Conservation (phyloP, 2,797 vertebrate genomes). For the Limnodromus scolopaceus region DNA sequence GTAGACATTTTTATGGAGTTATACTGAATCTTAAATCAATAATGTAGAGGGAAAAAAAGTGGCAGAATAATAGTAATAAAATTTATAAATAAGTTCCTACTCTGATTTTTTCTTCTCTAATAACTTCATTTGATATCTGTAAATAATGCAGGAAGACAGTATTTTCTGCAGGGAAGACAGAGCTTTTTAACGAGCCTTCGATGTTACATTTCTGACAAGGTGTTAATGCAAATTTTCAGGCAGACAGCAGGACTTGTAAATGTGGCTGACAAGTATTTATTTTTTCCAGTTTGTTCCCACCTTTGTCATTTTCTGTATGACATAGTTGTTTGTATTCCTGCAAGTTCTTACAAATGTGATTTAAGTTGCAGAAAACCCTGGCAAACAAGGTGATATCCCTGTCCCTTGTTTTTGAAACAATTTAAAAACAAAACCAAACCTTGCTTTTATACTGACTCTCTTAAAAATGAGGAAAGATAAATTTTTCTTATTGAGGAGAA, state of each 20-base stretch:
- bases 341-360: not conserved
- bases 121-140: not conserved
- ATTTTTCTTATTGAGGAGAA: not conserved
- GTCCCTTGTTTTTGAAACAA: not conserved
- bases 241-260: not conserved
- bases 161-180: not conserved
- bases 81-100: not conserved
- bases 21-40: not conserved
- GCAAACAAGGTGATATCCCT: not conserved
- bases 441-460: not conserved
- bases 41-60: rapidly evolving
- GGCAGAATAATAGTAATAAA: not conserved
- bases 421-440: not conserved
- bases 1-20: not conserved
- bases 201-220: not conserved
- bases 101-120: not conserved
- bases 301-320: not conserved
- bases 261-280: not conserved
- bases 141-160: not conserved
- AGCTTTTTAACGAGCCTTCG: not conserved
- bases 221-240: not conserved
- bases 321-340: not conserved
- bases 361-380: not conserved
- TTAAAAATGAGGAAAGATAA: not conserved
- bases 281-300: not conserved